A percentile compares a stretch with the other conserved stretches of the same genome.
Conservation (phyloP, 2,113 vertebrate species). For the Egretta garzetta region DNA sequence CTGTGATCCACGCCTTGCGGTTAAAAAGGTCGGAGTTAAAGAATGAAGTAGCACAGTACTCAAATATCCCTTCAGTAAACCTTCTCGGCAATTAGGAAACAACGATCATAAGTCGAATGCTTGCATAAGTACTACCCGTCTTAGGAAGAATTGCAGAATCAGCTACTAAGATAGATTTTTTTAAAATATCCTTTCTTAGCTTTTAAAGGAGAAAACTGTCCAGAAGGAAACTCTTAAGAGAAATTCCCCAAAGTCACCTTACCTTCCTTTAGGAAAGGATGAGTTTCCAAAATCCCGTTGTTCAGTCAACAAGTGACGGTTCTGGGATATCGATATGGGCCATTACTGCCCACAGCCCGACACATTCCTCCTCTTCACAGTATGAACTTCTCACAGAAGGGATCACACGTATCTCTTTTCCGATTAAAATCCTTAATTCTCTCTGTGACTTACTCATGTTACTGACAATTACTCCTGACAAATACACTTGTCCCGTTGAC, state of each 20-base stretch:
- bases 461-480: not conserved
- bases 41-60: not conserved
- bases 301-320: not conserved
- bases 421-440: not conserved
- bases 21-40: not conserved
- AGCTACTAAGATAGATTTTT: not conserved
- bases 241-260: not conserved
- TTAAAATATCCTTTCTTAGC: not conserved
- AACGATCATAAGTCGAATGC: not conserved
- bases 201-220: not conserved
- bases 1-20: not conserved
- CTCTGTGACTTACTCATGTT: not conserved
- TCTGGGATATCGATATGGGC: not conserved
- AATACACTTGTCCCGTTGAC: not conserved
- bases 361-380: not conserved
- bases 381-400: not conserved
- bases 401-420: not conserved
- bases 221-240: not conserved
- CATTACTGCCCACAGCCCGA: not conserved
- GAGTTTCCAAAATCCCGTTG: not conserved
- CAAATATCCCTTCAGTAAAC: not conserved
- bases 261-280: not conserved
- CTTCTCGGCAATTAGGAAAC: not conserved
- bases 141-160: not conserved
- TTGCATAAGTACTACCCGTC: not conserved